Conservation (phyloP, 2,113 vertebrate genomes). For the Redunca redunca region DNA sequence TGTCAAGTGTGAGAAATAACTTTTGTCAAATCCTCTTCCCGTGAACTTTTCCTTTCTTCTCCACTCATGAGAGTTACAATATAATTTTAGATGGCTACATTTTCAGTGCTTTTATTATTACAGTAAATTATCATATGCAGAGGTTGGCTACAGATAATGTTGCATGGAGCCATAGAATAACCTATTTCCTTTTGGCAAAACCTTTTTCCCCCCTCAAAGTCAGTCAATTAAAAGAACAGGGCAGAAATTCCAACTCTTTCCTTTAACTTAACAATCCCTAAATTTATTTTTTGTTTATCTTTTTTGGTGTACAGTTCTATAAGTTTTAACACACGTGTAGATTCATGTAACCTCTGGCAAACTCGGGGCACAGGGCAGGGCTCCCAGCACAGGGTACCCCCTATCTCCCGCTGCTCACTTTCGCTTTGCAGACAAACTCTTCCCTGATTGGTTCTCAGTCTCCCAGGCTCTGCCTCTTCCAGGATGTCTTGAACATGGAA, state of each 20-base stretch:
- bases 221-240: not conserved
- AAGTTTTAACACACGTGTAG: not conserved
- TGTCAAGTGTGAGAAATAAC: fast-evolving
- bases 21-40: not conserved
- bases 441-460: too few species aligned
- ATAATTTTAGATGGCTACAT: not conserved
- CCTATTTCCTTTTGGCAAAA: not conserved
- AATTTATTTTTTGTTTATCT: not conserved
- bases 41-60: not conserved
- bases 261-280: not conserved
- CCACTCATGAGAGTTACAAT: not conserved
- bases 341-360: not conserved
- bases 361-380: not conserved
- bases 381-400: fast-evolving
- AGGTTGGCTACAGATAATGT: not conserved
- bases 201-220: not conserved
- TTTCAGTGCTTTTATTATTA: not conserved
- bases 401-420: fast-evolving
- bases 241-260: not conserved
- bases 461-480: not conserved
- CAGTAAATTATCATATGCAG: fast-evolving
- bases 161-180: fast-evolving
- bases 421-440: too few species aligned
- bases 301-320: not conserved
- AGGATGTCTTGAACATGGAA: not conserved